Base-by-base conservation (phyloP, 1,140 invertebrate genomes). In the Popillia japonica region DNA sequence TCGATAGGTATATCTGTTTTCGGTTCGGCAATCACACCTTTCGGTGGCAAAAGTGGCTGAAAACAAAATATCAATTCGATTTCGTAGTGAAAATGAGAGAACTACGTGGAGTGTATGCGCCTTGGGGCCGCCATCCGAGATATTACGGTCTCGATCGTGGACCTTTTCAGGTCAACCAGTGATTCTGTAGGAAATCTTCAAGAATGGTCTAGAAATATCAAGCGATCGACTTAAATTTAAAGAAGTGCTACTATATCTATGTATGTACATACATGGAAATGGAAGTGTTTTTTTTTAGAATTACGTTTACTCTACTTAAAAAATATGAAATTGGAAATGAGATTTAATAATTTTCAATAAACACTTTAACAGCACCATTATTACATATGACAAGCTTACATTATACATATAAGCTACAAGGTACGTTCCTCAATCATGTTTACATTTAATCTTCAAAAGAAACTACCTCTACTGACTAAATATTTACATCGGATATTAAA, bases 21-120 rank as follows among this genome's bases (percentile, higher is more conserved):
- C 48, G 48, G 48, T 55, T n/a, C 48, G 48, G 17, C 14, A 17
- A 55, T 55, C 48, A 14, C 48, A 55, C 48, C 17, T 55, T n/a
- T n/a, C 48, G 48, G 48, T n/a, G 48, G 48, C 48, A 55, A 55
- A 55, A 55, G 48, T 55, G 17, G 48, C 48, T 55, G 48, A n/a
- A 55, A 55, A 55, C 48, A 55, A 55, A 55, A 55, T 55, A 55
- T 55, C 48, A 55, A 55, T 55, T 55, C 48, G 48, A 55, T 55
- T 55, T n/a, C 48, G 48, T 3, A 17, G 48, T 55, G 48, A 17
- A 55, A 55, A 55, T 55, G 14, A 17, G 48, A 55, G 48, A 55
- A 14, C 48, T 14, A 55, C 48, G 48, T 6, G 3, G 48, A 55
- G 48, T 55, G 48, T 34, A 34, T n/a, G 48, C 48, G 48, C 48